These are phyloP conservation scores for Nicator chloris DNA, from an alignment of 2,113 vertebrate species.

Conservation along the genomic window DNA sequence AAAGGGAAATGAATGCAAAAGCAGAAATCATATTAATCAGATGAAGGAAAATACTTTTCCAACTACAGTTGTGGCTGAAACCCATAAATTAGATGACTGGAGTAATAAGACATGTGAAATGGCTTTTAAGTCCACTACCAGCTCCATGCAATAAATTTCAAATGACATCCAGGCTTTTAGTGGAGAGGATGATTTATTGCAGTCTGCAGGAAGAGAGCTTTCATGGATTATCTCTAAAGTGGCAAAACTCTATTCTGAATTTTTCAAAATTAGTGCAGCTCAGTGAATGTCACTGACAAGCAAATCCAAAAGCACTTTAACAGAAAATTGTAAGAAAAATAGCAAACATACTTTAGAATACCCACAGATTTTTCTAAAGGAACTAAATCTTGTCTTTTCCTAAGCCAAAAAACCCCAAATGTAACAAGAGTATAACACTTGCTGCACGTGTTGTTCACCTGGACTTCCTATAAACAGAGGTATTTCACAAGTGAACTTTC, in stretches of 20 bases:
- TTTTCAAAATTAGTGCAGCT: conserved; percentile 77
- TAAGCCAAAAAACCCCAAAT: neutral
- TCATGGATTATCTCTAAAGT: conserved; percentile 80
- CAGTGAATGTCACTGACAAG: conserved; percentile 66
- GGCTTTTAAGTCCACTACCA: conserved; percentile 80
- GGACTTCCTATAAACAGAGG: neutral
- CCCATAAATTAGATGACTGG: conserved; percentile 80
- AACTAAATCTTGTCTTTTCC: neutral
- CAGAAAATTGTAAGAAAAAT: conserved; percentile 19
- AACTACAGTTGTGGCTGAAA: conserved; percentile 69
- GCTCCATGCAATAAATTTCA: conserved; percentile 79
- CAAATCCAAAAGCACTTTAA: conserved; percentile 34
- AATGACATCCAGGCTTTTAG: conserved; percentile 80
- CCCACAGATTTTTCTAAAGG: neutral
- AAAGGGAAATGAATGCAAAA: conserved; percentile 52
- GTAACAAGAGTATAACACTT: neutral
- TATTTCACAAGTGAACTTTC: neutral
- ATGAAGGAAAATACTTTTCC: conserved; percentile 69
- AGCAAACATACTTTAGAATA: neutral
- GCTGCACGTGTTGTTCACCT: neutral
- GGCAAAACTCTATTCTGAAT: conserved; percentile 77
- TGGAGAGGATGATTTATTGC: conserved; percentile 77
- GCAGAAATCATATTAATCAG: conserved; percentile 70
- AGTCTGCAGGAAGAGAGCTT: conserved; percentile 74
- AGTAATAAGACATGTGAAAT: conserved; percentile 82